phyloP scores from a whole-genome alignment of 2,113 vertebrate genomes.

The Planiliza haematocheilus region DNA sequence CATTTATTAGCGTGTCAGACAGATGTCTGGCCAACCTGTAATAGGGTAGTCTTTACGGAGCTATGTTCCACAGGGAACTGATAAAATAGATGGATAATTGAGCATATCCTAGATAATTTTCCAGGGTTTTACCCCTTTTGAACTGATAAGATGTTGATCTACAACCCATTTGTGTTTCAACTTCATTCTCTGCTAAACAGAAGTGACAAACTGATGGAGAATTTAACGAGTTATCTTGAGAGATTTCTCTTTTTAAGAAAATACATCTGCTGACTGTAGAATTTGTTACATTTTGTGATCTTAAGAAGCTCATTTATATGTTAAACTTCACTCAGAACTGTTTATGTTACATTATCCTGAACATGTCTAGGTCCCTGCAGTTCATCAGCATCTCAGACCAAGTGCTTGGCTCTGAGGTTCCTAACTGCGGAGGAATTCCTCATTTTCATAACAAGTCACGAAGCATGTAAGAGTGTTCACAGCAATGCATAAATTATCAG shows the following conservation, averaged over 20 bases:
- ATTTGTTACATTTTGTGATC: neutral
- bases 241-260: neutral
- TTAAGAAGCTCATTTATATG: conserved; percentile 19
- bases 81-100: neutral
- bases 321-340: neutral
- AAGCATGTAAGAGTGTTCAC: conserved; percentile 5
- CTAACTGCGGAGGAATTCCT: neutral
- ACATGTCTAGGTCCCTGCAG: neutral
- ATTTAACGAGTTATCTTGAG: neutral
- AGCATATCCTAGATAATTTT: neutral
- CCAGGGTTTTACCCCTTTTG: neutral
- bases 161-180: neutral
- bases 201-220: neutral
- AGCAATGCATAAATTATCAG: conserved; percentile 38
- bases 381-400: conserved; percentile 12
- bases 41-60: neutral
- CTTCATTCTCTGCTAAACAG: neutral
- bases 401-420: conserved; percentile 6
- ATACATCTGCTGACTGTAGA: conserved; percentile 5
- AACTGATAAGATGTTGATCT: conserved; percentile 4
- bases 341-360: conserved; percentile 9
- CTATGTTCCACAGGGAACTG: neutral
- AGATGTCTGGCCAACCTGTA: conserved; percentile 8
- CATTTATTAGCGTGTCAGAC: conserved; percentile 10
- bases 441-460: conserved; percentile 5